Evolutionary conservation across 2,797 vertebrate genomes (phyloP).

Genomic region (Apodemus agrarius): DNA sequence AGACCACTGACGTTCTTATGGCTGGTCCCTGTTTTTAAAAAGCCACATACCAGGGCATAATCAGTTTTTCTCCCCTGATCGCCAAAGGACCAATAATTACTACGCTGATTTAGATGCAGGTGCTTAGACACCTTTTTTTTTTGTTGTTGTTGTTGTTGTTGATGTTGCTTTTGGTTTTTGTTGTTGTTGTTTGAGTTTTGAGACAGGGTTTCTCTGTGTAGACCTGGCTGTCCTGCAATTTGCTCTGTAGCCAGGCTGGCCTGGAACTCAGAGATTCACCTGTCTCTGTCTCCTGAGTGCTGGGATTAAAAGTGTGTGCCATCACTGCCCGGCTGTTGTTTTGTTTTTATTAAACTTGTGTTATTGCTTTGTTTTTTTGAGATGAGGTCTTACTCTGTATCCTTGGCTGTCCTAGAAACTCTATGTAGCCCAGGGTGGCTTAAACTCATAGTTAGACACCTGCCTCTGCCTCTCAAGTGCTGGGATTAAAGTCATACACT

Average conservation of each 20-base stretch:
- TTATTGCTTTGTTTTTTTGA: neutral
- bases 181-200: neutral
- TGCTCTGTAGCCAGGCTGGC: neutral
- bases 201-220: neutral
- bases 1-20: conserved; percentile 20
- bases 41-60: neutral
- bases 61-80: conserved; percentile 1
- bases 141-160: neutral
- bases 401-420: neutral
- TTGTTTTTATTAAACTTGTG: neutral
- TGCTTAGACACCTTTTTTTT: neutral
- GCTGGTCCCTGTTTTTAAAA: conserved; percentile 35
- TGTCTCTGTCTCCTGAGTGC: neutral
- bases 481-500: neutral
- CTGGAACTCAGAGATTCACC: neutral
- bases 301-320: neutral
- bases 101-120: neutral
- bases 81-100: conserved; percentile 15
- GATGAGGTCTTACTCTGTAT: neutral
- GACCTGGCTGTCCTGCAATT: neutral
- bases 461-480: neutral
- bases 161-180: neutral
- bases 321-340: neutral
- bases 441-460: neutral
- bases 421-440: neutral